Base-by-base conservation (phyloP, 2,888 invertebrate species). In the Liopterus haemorrhoidalis region DNA sequence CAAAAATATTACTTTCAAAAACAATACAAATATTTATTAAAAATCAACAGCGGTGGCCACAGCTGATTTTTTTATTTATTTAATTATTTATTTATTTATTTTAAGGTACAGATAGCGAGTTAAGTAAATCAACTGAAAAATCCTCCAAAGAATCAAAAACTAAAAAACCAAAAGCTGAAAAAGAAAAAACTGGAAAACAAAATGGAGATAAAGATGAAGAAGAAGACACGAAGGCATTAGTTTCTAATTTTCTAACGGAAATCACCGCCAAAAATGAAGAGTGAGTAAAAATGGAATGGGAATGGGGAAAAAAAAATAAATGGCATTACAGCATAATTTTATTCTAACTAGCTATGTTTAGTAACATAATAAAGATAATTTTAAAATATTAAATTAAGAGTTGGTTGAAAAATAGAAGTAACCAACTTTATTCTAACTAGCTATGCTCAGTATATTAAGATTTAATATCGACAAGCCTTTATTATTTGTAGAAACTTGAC, bases 131-230 rank as follows among this genome's bases (percentile, higher is more conserved):
- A 0, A 86, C 86, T 0, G 83, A 80, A 1, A 71, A 79, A 2
- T 83, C 79, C 2, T 85, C 83, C 2, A 85, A 83, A 59, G 86
- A 88, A 60, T 85, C 85, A 0, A 85, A 86, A 60, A 78, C 77
- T 56, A 86, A 83, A 51, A 85, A 83, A 25, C 62, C 57, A 52
- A 85, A 81, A 68, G 79, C 78, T 36, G 82, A 80, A 59, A 81
- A 74, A 59, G 66, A 69, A 28, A 78, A 77, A 54, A 75, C 73
- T 20, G 59, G 57, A 14, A 58, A 60, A 30, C 41, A 48, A n/a
- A 39, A 37, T 20, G 66, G 67, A 24, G 68, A 75, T 39, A 71
- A 71, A 41, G 70, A 74, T 56, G 71, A 77, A 59, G 80, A 81
- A 50, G 81, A 82, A 45, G 78, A 76, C 25, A 82, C 81, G 41